phyloP scores from a whole-genome alignment of 2,888 invertebrate species.

The Gastrophysa polygoni region DNA sequence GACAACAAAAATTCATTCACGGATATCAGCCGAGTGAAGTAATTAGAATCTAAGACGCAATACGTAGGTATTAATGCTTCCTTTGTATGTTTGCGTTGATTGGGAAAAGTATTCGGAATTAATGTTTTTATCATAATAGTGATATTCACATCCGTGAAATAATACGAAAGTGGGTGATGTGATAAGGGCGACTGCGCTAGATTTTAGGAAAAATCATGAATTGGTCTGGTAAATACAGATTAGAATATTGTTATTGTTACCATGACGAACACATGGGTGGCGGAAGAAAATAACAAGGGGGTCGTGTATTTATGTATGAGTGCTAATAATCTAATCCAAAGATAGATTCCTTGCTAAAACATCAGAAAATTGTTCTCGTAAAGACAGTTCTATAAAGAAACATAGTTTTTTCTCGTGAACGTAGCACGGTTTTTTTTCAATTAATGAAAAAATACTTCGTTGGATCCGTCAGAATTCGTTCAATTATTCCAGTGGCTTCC shows the following conservation, averaged over 20 bases:
- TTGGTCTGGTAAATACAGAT: neutral
- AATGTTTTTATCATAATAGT: constrained; percentile 34
- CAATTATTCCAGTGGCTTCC: too few species aligned
- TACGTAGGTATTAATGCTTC: neutral
- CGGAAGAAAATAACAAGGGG: neutral
- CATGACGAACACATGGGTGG: neutral
- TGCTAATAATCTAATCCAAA: too few species aligned
- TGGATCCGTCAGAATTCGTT: too few species aligned
- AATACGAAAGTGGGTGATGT: constrained; percentile 29
- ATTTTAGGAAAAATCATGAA: constrained; percentile 15
- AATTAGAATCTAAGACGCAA: neutral
- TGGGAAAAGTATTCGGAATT: constrained; percentile 28
- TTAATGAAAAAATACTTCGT: too few species aligned
- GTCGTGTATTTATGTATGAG: too few species aligned
- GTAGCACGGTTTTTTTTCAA: too few species aligned
- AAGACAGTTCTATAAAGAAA: too few species aligned
- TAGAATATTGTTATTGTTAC: neutral
- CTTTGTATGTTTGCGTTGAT: constrained; percentile 5
- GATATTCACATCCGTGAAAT: constrained; percentile 35
- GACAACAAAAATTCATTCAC: neutral
- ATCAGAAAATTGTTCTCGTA: too few species aligned
- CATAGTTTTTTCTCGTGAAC: too few species aligned
- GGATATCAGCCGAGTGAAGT: neutral
- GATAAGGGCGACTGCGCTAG: constrained; percentile 24
- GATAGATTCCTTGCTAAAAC: too few species aligned